Conservation (phyloP, 1,140 invertebrate species). For the Lycorma delicatula region DNA sequence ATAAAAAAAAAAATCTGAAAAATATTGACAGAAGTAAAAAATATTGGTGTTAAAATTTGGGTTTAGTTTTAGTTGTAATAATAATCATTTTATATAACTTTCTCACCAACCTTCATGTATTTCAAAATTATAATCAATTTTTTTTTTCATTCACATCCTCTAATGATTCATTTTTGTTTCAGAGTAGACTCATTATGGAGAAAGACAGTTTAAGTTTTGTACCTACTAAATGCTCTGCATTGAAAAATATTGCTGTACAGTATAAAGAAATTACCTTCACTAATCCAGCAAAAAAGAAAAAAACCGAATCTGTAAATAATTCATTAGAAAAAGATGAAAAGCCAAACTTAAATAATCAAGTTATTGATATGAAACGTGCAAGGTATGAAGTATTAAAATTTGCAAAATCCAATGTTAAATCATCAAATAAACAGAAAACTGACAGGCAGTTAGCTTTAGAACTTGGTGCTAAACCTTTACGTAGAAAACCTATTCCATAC, state of each 20-base stretch:
- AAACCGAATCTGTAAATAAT: background rate
- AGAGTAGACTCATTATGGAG: background rate
- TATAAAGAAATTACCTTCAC: background rate
- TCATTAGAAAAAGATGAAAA: background rate
- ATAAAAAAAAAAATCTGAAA: too few species aligned
- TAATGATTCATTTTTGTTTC: background rate
- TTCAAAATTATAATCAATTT: too few species aligned
- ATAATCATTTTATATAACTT: too few species aligned
- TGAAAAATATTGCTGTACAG: background rate
- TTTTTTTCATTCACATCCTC: too few species aligned
- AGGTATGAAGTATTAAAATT: conserved; percentile 5
- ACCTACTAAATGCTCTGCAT: background rate
- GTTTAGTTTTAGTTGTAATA: too few species aligned
- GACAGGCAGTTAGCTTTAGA: background rate
- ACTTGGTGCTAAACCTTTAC: background rate
- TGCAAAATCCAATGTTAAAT: background rate
- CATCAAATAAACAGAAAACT: background rate
- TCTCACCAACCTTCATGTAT: too few species aligned
- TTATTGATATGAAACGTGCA: background rate
- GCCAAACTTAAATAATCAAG: background rate
- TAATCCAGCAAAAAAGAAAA: background rate
- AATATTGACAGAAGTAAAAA: too few species aligned
- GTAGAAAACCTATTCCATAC: background rate
- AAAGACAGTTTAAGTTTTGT: background rate
- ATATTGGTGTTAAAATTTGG: too few species aligned